phyloP scores from a whole-genome alignment of 2,797 vertebrate species.

The Aotus griseimembra region DNA sequence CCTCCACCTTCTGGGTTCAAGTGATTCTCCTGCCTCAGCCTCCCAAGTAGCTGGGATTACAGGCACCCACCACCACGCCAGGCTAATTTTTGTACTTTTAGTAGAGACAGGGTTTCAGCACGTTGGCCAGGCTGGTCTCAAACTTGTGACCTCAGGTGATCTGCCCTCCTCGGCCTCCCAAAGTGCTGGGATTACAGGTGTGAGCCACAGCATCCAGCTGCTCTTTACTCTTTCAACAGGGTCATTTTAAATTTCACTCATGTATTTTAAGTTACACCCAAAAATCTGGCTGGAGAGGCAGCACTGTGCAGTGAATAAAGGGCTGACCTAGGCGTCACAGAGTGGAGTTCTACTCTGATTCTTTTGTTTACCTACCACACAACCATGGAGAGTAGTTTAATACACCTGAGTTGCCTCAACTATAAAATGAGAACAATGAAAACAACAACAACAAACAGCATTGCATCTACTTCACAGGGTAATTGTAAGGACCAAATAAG shows the following conservation, averaged over 20 bases:
- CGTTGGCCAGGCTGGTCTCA: not conserved
- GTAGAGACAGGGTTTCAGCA: not conserved
- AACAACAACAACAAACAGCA: not conserved
- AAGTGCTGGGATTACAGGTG: not conserved
- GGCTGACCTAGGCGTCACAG: not conserved
- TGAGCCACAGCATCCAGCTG: not conserved
- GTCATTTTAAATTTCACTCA: slow-evolving; percentile 38
- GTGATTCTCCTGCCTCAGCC: not conserved
- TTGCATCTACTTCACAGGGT: not conserved
- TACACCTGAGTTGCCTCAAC: not conserved
- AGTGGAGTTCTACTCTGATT: not conserved
- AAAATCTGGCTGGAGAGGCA: slow-evolving; percentile 33
- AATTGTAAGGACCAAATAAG: slow-evolving; percentile 16
- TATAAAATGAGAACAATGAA: not conserved
- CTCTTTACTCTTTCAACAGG: slow-evolving; percentile 38
- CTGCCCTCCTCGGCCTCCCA: not conserved
- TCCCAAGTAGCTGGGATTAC: not conserved
- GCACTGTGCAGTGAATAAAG: not conserved
- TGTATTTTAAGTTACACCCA: slow-evolving; percentile 40
- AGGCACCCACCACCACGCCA: not conserved
- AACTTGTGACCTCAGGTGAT: not conserved
- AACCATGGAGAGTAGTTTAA: not conserved
- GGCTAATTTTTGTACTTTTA: not conserved
- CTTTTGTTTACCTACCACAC: slow-evolving; percentile 23
- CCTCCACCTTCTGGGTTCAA: not conserved